Percentiles rank a stretch among this genome's conserved stretches.
Evolutionary conservation across 2,113 vertebrate species (phyloP).

Genomic region (Mirza zaza): DNA sequence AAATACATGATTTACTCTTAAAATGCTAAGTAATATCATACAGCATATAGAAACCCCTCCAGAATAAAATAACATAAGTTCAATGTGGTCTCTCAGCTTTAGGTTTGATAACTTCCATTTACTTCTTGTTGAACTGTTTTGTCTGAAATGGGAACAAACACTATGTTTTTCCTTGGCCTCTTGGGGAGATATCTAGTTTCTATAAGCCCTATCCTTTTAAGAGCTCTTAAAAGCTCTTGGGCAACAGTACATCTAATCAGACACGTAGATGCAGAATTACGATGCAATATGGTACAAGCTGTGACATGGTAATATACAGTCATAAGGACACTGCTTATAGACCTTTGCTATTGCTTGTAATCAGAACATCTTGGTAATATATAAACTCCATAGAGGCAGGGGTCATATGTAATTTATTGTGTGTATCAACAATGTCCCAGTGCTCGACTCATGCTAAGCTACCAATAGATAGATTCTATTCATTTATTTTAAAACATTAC

Average conservation of each 20-base stretch:
- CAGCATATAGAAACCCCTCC: neutral
- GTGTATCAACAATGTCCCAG: neutral
- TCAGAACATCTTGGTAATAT: neutral
- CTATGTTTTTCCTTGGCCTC: neutral
- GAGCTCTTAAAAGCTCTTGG: neutral
- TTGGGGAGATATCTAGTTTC: neutral
- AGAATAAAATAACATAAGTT: neutral
- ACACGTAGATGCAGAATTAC: neutral
- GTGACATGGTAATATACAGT: neutral
- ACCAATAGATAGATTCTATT: neutral
- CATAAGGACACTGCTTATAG: neutral
- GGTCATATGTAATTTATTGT: neutral
- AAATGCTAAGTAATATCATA: neutral
- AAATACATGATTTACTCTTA: neutral
- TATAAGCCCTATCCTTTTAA: neutral
- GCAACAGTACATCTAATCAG: neutral
- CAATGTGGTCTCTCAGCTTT: neutral
- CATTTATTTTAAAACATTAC: neutral
- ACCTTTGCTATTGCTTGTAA: neutral
- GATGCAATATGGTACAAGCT: neutral
- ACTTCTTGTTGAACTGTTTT: neutral
- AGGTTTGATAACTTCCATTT: neutral
- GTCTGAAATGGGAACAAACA: neutral
- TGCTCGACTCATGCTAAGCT: neutral
- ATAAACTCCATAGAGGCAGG: neutral